Percentiles rank a stretch among this genome's conserved stretches.
These are phyloP conservation scores for Agrotis clavis DNA, from an alignment of 2,888 invertebrate genomes.

Conservation along the genomic window DNA sequence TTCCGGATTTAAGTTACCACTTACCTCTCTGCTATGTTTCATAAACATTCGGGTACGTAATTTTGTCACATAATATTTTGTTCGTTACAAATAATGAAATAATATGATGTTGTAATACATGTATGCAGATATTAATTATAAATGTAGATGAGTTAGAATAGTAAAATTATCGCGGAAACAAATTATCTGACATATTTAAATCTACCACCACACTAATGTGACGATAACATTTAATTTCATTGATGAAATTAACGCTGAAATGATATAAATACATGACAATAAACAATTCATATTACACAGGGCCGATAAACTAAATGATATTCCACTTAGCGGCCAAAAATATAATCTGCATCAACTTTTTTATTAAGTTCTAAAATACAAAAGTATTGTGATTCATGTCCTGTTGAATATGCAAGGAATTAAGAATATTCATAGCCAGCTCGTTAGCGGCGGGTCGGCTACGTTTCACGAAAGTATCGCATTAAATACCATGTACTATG, in stretches of 20 bases:
- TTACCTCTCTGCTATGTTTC: slow-evolving; percentile 24
- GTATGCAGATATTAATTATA: too few species aligned
- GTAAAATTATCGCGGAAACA: too few species aligned
- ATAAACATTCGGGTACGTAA: neutral
- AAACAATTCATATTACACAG: neutral
- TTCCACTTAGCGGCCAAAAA: slow-evolving; percentile 44
- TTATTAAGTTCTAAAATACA: slow-evolving; percentile 80
- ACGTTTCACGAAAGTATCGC: slow-evolving; percentile 80
- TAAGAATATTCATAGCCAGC: slow-evolving; percentile 85
- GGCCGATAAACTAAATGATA: slow-evolving; percentile 31
- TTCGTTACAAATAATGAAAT: neutral
- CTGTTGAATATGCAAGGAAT: slow-evolving; percentile 86
- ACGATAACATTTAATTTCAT: too few species aligned
- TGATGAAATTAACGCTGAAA: too few species aligned
- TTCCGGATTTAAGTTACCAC: slow-evolving; percentile 37
- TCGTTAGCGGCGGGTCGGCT: slow-evolving; percentile 83
- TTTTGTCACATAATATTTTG: neutral
- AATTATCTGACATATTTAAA: too few species aligned
- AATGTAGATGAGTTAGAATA: too few species aligned
- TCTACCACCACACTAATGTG: too few species aligned
- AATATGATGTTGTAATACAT: neutral
- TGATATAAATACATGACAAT: neutral
- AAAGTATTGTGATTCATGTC: slow-evolving; percentile 86
- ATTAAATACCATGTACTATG: slow-evolving; percentile 58
- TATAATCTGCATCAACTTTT: slow-evolving; percentile 61